Evolutionary conservation across 2,888 invertebrate genomes (phyloP), one percentile per base, ranked within the genome.

Genomic region (Cosmorhoe ocellata): DNA sequence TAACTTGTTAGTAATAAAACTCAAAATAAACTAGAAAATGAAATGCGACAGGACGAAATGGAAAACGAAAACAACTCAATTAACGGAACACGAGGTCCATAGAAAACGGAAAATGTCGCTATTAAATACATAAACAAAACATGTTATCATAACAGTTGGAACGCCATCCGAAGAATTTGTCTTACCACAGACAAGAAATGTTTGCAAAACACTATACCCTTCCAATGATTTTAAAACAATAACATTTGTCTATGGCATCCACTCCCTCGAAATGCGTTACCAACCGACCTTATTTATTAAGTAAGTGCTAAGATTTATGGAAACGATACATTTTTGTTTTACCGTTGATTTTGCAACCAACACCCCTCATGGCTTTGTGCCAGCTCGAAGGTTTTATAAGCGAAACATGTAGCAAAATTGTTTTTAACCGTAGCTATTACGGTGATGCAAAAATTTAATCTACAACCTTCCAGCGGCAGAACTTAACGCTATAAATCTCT

Each of bases 331-430:
- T 84, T 87, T 86, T 82, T 81, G 81, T 79, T 74, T 67, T 75
- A 80, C 79, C 79, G 83, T 82, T 83, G 81, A 80, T 82, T 82
- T 82, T 79, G 55, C 49, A 73, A 88, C 89, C 90, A 89, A 90
- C 89, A 90, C 90, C 90, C 90, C 90, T 87, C 65, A 76, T 88
- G 90, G 90, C 90, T 85, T 85, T 76, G 75, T 81, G 90, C 79
- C 85, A 81, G 72, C 82, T 88, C 84, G 86, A 89, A 88, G 87
- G 79, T 84, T 86, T 81, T 80, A 70, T 67, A 68, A 71, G 61
- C 69, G 64, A 71, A 79, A 79, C 76, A 74, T 68, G 66, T 67
- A 70, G 59, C 66, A 55, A 63, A 69, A 72, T 56, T 55, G 54
- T 57, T 64, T 60, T 59, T 59, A 57, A 61, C 55, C 53, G 52